phyloP scores from a whole-genome alignment of 2,888 invertebrate genomes.

The Caenorhabditis uteleia region DNA sequence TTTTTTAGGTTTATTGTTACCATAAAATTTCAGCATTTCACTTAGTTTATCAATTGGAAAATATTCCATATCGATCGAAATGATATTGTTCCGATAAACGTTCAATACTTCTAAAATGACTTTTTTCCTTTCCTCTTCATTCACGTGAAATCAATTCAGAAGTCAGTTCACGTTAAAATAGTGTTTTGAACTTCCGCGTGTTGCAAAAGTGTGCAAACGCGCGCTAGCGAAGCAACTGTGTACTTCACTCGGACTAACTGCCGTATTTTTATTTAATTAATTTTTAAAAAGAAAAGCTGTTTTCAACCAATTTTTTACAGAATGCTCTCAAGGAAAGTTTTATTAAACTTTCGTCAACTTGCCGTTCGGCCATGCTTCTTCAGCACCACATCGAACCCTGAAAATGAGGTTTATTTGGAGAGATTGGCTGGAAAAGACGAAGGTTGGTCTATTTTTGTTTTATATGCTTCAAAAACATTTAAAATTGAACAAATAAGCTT shows the following conservation, averaged over 20 bases:
- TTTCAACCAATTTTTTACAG: neutral
- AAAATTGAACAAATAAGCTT: too few species aligned
- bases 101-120: too few species aligned
- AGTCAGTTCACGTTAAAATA: neutral
- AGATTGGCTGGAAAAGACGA: conserved; percentile 50
- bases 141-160: too few species aligned
- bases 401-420: conserved; percentile 43
- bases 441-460: too few species aligned
- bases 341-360: conserved; percentile 9
- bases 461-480: too few species aligned
- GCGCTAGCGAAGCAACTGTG: neutral
- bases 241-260: neutral
- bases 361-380: conserved; percentile 9
- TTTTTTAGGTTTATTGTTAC: too few species aligned
- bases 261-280: neutral
- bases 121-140: too few species aligned
- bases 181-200: neutral
- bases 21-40: too few species aligned
- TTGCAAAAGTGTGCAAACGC: neutral
- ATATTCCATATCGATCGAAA: too few species aligned
- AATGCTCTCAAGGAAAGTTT: conserved; percentile 12
- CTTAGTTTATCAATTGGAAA: too few species aligned
- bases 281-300: neutral
- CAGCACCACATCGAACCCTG: conserved; percentile 24
- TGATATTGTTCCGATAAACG: too few species aligned